phyloP scores from a whole-genome alignment of 1,140 invertebrate species.

The Platorchestia sp. region DNA sequence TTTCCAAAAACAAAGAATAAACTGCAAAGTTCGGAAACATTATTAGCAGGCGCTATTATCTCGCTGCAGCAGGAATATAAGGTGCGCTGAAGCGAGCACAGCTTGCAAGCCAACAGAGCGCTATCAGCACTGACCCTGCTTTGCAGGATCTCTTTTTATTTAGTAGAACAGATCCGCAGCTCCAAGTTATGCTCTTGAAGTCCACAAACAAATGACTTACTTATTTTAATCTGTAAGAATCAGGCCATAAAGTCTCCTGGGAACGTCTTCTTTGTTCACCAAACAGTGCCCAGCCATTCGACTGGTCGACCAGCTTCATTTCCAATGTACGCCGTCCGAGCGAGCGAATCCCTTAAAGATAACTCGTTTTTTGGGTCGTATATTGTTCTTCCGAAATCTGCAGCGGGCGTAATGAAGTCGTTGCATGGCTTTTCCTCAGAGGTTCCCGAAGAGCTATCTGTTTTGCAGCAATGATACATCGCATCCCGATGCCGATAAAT shows the following conservation, averaged over 20 bases:
- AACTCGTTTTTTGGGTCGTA: slow-evolving; percentile 27
- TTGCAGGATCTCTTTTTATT: neutral
- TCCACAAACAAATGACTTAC: slow-evolving; percentile 52
- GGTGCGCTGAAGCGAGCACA: neutral
- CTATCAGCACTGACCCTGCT: neutral
- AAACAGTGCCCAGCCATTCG: neutral
- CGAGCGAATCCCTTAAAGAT: neutral
- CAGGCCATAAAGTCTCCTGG: slow-evolving; percentile 20
- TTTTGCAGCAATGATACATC: slow-evolving; percentile 45
- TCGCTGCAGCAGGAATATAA: neutral
- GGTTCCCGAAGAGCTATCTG: slow-evolving; percentile 14
- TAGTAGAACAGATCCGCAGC: slow-evolving; percentile 13
- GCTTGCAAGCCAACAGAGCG: neutral
- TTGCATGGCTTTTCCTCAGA: neutral
- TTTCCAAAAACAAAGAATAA: neutral
- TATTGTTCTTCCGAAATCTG: slow-evolving; percentile 23
- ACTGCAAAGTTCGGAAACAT: neutral
- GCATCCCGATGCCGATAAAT: slow-evolving; percentile 19
- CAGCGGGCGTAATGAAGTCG: slow-evolving; percentile 45
- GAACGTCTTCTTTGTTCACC: slow-evolving; percentile 24
- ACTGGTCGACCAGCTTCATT: neutral
- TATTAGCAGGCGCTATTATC: neutral
- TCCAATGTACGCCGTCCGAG: neutral
- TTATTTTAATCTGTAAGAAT: slow-evolving; percentile 46
- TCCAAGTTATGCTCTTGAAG: slow-evolving; percentile 13